phyloP scores from a whole-genome alignment of 2,888 invertebrate species.

The Bhutanitis thaidina region DNA sequence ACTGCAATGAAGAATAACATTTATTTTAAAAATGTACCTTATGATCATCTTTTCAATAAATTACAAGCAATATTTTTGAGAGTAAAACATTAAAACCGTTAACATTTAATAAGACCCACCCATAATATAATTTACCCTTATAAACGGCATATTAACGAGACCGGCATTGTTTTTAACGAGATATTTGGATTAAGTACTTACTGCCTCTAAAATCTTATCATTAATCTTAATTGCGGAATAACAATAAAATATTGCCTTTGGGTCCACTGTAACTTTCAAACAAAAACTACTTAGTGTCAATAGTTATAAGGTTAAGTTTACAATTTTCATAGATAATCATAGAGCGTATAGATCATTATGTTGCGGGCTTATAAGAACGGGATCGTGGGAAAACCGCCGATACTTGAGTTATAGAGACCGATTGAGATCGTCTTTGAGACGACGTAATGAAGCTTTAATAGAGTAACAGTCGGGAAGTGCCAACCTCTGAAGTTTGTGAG shows the following conservation, averaged over 20 bases:
- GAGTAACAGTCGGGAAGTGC: slow-evolving; percentile 14
- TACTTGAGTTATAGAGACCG: slow-evolving; percentile 60
- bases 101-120: slow-evolving; percentile 40
- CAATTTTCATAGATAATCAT: slow-evolving; percentile 49
- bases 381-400: slow-evolving; percentile 73
- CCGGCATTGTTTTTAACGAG: slow-evolving; percentile 62
- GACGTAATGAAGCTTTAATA: slow-evolving; percentile 21
- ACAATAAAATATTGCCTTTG: slow-evolving; percentile 74
- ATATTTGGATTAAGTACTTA: slow-evolving; percentile 78
- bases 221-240: slow-evolving; percentile 79
- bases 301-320: slow-evolving; percentile 48
- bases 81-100: slow-evolving; percentile 20
- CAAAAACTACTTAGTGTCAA: slow-evolving; percentile 43
- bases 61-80: slow-evolving; percentile 22
- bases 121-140: slow-evolving; percentile 59
- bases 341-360: slow-evolving; percentile 67
- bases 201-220: slow-evolving; percentile 73
- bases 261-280: slow-evolving; percentile 38
- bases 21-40: slow-evolving; percentile 3
- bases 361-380: slow-evolving; percentile 68
- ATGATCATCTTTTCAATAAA: slow-evolving; percentile 31
- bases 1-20: too few relatives aligned
- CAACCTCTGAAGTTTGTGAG: slow-evolving; percentile 8
- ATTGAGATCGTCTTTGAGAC: slow-evolving; percentile 44
- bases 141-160: slow-evolving; percentile 60